Evolutionary conservation across 2,113 vertebrate species (phyloP).

Genomic region (Amphiprion ocellaris): DNA sequence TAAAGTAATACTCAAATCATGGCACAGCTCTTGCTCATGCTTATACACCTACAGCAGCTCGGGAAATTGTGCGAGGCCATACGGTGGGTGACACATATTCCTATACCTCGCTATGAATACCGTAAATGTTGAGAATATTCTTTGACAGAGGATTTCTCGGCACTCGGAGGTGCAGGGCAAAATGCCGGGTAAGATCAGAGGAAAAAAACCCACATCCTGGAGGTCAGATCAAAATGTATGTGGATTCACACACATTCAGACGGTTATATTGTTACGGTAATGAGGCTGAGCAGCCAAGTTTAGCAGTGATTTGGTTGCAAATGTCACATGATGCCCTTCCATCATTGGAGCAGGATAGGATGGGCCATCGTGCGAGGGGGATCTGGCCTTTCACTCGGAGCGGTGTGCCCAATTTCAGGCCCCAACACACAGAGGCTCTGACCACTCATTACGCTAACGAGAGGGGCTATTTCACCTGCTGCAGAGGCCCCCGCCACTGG

Average conservation of each 20-base stretch:
- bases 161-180: conserved; percentile 42
- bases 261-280: conserved; percentile 71
- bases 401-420: conserved; percentile 77
- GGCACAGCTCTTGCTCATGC: conserved; percentile 69
- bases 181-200: conserved; percentile 41
- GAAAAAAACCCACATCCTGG: conserved; percentile 26
- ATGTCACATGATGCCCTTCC: conserved; percentile 65
- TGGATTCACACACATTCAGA: conserved; percentile 43
- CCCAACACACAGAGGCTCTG: conserved; percentile 85
- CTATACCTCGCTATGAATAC: conserved; percentile 76
- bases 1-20: conserved; percentile 87
- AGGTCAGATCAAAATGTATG: conserved; percentile 55
- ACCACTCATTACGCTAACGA: conserved; percentile 99
- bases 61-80: conserved; percentile 77
- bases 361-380: conserved; percentile 57
- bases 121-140: conserved; percentile 79
- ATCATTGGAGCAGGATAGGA: conserved; percentile 49
- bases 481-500: conserved; percentile 86
- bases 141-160: conserved; percentile 62
- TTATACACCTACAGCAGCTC: conserved; percentile 73
- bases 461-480: conserved; percentile 99
- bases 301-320: conserved; percentile 63
- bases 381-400: conserved; percentile 80
- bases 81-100: conserved; percentile 72
- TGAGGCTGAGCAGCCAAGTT: conserved; percentile 65